phyloP scores from a whole-genome alignment of 2,113 vertebrate species.

The Odocoileus hemionus region DNA sequence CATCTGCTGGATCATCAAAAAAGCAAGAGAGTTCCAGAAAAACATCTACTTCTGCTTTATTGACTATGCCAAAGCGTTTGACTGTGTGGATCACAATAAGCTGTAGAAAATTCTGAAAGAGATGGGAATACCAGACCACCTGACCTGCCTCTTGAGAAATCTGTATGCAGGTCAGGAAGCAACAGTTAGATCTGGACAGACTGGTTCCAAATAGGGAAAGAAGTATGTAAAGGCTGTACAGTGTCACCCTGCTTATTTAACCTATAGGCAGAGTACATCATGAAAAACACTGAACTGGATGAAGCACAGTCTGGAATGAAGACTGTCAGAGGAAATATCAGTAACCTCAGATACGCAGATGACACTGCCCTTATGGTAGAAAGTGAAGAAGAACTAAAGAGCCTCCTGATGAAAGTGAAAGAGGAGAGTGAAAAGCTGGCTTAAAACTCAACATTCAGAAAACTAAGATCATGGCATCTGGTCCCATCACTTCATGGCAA shows the following conservation, averaged over 20 bases:
- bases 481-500: neutral
- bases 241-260: neutral
- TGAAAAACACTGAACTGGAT: fast-evolving
- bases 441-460: neutral
- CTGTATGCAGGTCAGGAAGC: neutral
- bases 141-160: neutral
- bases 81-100: neutral
- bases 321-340: neutral
- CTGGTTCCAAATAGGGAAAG: neutral
- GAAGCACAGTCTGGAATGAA: neutral
- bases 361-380: neutral
- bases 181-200: neutral
- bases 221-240: neutral
- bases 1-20: neutral
- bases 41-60: neutral
- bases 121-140: neutral
- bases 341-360: neutral
- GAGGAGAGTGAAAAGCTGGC: neutral
- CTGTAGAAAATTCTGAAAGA: neutral
- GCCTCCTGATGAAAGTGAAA: neutral
- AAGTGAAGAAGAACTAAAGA: neutral
- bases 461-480: neutral
- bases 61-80: neutral
- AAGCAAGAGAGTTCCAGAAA: neutral
- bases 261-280: neutral